These are phyloP conservation scores for Pelodytes ibericus DNA, from an alignment of 2,797 vertebrate species.

Conservation along the genomic window DNA sequence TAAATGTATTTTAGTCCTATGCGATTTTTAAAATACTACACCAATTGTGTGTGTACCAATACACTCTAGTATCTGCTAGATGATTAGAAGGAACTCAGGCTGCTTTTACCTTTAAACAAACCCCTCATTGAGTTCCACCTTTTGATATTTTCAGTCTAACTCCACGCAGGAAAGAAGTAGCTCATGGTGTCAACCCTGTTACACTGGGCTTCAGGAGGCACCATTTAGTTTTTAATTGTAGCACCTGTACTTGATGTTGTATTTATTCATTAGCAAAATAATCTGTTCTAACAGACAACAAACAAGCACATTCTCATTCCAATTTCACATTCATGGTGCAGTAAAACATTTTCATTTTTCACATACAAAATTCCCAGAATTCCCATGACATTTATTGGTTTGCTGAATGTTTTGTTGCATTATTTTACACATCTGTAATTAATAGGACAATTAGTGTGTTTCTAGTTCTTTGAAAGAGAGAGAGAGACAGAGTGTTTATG, in stretches of 20 bases:
- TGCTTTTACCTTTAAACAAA: no score
- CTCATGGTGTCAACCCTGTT: not conserved
- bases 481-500: no score
- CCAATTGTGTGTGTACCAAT: no score
- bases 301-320: not conserved
- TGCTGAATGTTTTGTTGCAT: not conserved
- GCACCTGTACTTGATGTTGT: not conserved
- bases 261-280: constrained; percentile 13
- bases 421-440: not conserved
- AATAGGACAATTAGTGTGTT: not conserved
- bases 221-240: constrained; percentile 21
- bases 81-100: no score
- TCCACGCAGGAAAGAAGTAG: not conserved
- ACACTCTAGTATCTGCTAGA: no score
- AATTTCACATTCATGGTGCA: not conserved
- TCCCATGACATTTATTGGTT: not conserved
- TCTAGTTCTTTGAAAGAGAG: not conserved
- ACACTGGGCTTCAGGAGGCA: not conserved
- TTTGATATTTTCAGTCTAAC: not conserved
- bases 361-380: not conserved
- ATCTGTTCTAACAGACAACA: not conserved
- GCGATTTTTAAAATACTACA: no score
- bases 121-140: not conserved
- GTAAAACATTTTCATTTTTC: not conserved
- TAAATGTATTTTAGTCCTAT: no score